Percentiles rank a stretch among this genome's conserved stretches.
phyloP scores from a whole-genome alignment of 2,888 invertebrate genomes.

The Phrixothrix hirtus region DNA sequence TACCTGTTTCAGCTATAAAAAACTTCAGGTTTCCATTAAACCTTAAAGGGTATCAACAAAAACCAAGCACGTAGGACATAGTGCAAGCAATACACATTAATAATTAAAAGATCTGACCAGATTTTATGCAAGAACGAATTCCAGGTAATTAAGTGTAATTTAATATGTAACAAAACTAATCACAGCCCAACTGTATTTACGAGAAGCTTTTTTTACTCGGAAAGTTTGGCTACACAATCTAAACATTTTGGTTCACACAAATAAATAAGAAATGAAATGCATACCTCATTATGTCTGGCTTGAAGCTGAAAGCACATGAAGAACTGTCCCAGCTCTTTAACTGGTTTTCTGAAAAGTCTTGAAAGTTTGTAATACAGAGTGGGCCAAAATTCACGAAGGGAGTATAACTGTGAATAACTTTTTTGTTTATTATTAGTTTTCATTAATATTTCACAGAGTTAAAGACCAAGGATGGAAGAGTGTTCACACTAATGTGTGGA shows the following conservation, averaged over 20 bases:
- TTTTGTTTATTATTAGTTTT: too few relatives aligned
- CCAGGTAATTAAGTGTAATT: slow-evolving; percentile 36
- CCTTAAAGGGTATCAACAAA: background rate
- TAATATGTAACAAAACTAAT: slow-evolving; percentile 37
- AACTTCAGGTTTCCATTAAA: slow-evolving; percentile 1
- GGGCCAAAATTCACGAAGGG: too few relatives aligned
- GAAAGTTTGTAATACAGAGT: too few relatives aligned
- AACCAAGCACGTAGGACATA: slow-evolving; percentile 6
- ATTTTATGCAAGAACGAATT: slow-evolving; percentile 31
- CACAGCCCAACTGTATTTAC: slow-evolving; percentile 31
- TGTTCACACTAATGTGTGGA: too few relatives aligned
- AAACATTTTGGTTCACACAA: slow-evolving; percentile 12
- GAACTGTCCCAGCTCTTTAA: too few relatives aligned
- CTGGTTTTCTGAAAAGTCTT: too few relatives aligned
- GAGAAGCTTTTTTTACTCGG: slow-evolving; percentile 32
- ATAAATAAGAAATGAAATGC: slow-evolving; percentile 4
- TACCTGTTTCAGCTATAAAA: slow-evolving; percentile 2
- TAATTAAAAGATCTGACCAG: slow-evolving; percentile 36
- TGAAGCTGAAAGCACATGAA: slow-evolving; percentile 26
- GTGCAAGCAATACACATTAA: slow-evolving; percentile 30
- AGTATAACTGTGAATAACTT: too few relatives aligned
- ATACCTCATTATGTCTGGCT: slow-evolving; percentile 25
- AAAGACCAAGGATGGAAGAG: too few relatives aligned
- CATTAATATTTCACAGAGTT: too few relatives aligned
- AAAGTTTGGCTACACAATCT: slow-evolving; percentile 37